Evolutionary conservation across 2,888 invertebrate genomes (phyloP).

Genomic region (Tiliacea citrago): DNA sequence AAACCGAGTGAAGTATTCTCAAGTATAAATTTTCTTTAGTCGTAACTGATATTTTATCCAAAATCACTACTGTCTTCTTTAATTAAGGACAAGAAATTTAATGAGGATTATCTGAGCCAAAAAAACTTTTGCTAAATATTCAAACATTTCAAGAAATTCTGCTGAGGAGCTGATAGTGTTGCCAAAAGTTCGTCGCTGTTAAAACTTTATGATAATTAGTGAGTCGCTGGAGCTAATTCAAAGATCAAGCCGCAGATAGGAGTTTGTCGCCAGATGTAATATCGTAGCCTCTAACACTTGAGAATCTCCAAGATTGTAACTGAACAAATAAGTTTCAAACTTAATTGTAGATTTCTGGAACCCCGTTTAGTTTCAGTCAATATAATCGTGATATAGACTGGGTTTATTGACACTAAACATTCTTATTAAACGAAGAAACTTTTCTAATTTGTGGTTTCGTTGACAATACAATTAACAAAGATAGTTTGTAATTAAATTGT

Average conservation of each 20-base stretch:
- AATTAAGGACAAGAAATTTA: slow-evolving; percentile 59
- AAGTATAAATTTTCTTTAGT: slow-evolving; percentile 13
- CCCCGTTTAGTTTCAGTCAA: slow-evolving; percentile 58
- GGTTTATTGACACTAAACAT: slow-evolving; percentile 27
- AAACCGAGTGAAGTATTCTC: slow-evolving; percentile 17
- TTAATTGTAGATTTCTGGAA: slow-evolving; percentile 64
- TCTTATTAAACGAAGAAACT: slow-evolving; percentile 50
- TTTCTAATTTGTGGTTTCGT: slow-evolving; percentile 35
- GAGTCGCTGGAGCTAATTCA: slow-evolving; percentile 81
- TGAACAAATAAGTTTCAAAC: slow-evolving; percentile 71
- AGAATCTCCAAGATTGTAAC: slow-evolving; percentile 57
- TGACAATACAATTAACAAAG: slow-evolving; percentile 1
- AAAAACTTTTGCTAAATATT: slow-evolving; percentile 75
- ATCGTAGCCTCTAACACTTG: slow-evolving; percentile 60
- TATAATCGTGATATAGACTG: slow-evolving; percentile 44
- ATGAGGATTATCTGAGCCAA: slow-evolving; percentile 54
- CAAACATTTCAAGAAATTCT: slow-evolving; percentile 71
- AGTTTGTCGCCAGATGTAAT: slow-evolving; percentile 74
- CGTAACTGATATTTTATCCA: slow-evolving; percentile 24
- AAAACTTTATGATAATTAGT: slow-evolving; percentile 86
- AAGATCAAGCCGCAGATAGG: slow-evolving; percentile 78
- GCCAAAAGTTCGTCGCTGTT: slow-evolving; percentile 80
- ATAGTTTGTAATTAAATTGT: slow-evolving; percentile 8
- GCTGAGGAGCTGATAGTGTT: slow-evolving; percentile 79
- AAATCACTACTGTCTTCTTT: slow-evolving; percentile 40